Conservation (phyloP, 2,888 invertebrate genomes). For the Drosophila prostipennis region DNA sequence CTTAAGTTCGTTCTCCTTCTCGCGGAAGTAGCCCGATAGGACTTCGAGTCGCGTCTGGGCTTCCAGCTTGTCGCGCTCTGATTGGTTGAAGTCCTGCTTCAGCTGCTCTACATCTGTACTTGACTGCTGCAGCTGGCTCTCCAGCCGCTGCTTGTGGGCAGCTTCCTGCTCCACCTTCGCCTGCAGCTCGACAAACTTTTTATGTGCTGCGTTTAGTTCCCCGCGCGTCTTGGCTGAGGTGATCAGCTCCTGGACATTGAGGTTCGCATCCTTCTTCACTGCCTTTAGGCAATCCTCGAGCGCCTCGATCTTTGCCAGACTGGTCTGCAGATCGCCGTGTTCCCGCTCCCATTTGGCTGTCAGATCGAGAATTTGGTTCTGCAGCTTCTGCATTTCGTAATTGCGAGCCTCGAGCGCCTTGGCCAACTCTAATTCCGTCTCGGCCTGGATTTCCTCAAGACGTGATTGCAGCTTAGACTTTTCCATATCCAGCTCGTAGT, state of each 20-base stretch:
- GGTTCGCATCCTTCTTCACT: constrained; percentile 83
- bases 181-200: constrained; percentile 85
- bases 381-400: constrained; percentile 80
- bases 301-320: constrained; percentile 83
- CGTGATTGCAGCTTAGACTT: constrained; percentile 78
- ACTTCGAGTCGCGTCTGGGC: constrained; percentile 93
- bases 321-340: constrained; percentile 80
- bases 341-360: constrained; percentile 75
- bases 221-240: constrained; percentile 86
- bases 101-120: constrained; percentile 86
- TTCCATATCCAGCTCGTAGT: constrained; percentile 85
- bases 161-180: constrained; percentile 84
- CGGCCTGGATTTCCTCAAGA: constrained; percentile 81
- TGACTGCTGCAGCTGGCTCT: constrained; percentile 83
- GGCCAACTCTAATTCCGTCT: constrained; percentile 82
- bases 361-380: constrained; percentile 80
- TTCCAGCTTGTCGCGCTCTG: constrained; percentile 90
- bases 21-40: constrained; percentile 94
- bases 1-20: constrained; percentile 93
- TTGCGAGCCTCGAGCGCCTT: constrained; percentile 81
- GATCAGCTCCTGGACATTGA: constrained; percentile 85
- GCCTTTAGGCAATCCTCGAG: constrained; percentile 85
- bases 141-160: constrained; percentile 84
- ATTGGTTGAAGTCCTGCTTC: constrained; percentile 86
- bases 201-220: constrained; percentile 86